phyloP scores from a whole-genome alignment of 2,888 invertebrate genomes.

The Idaea aversata region DNA sequence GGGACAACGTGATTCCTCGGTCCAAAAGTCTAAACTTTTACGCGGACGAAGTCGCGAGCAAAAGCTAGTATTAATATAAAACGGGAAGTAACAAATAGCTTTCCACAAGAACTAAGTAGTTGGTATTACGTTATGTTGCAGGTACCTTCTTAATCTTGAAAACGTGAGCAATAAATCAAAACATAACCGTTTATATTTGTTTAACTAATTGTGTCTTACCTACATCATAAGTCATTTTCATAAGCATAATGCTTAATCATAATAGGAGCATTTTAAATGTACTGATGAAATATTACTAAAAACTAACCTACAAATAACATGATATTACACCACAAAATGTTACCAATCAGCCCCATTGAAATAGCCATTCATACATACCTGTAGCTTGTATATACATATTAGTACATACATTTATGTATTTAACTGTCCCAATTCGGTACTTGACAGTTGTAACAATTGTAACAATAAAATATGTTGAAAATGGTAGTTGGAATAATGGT shows the following conservation, averaged over 20 bases:
- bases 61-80: background rate
- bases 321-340: background rate
- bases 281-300: background rate
- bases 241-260: background rate
- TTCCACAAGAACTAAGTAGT: background rate
- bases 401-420: no score
- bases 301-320: background rate
- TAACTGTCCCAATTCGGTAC: no score
- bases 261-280: background rate
- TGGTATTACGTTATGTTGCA: background rate
- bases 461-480: no score
- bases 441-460: no score
- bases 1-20: no score
- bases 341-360: no score
- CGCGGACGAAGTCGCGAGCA: no score
- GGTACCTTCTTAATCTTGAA: background rate
- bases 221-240: background rate
- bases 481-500: no score
- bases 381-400: no score
- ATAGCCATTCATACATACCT: no score
- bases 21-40: no score
- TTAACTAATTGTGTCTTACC: background rate
- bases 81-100: background rate
- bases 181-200: background rate
- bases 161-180: conserved; percentile 1